Evolutionary conservation across 2,888 invertebrate genomes (phyloP).

Genomic region (Agrotis clavis): DNA sequence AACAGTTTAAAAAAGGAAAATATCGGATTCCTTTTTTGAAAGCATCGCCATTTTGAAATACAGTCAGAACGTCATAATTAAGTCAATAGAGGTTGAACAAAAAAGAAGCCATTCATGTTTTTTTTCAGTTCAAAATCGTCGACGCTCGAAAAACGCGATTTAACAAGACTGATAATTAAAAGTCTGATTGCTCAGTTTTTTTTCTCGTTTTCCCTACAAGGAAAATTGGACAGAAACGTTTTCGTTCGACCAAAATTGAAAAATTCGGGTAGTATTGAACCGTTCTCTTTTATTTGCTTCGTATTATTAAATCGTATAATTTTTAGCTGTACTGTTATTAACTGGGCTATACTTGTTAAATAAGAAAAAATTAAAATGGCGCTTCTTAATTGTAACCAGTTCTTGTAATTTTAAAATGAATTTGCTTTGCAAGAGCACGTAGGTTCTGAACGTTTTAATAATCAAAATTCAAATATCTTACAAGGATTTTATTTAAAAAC

Average conservation of each 20-base stretch:
- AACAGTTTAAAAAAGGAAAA: neutral
- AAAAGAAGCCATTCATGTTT: slow-evolving; percentile 40
- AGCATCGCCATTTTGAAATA: slow-evolving; percentile 29
- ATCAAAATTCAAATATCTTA: too few relatives aligned
- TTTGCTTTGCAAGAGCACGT: neutral
- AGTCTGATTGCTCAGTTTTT: slow-evolving; percentile 69
- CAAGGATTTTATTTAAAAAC: too few relatives aligned
- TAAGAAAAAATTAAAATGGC: slow-evolving; percentile 10
- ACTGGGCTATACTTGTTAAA: neutral
- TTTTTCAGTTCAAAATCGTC: slow-evolving; percentile 45
- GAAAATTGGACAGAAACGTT: slow-evolving; percentile 65
- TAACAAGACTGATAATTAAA: slow-evolving; percentile 74
- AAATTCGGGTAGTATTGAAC: slow-evolving; percentile 46
- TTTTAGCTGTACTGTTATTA: slow-evolving; percentile 22
- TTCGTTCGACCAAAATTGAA: slow-evolving; percentile 55
- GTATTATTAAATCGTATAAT: slow-evolving; percentile 40
- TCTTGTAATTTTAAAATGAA: neutral
- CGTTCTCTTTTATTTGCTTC: slow-evolving; percentile 33
- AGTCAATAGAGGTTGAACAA: slow-evolving; percentile 35
- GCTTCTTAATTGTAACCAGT: slow-evolving; percentile 6
- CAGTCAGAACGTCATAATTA: slow-evolving; percentile 40
- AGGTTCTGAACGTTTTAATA: too few relatives aligned
- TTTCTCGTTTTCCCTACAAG: slow-evolving; percentile 64
- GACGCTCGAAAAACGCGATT: slow-evolving; percentile 60
- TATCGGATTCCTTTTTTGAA: neutral